Conservation (phyloP, 2,797 vertebrate species). For the Takifugu ocellatus region DNA sequence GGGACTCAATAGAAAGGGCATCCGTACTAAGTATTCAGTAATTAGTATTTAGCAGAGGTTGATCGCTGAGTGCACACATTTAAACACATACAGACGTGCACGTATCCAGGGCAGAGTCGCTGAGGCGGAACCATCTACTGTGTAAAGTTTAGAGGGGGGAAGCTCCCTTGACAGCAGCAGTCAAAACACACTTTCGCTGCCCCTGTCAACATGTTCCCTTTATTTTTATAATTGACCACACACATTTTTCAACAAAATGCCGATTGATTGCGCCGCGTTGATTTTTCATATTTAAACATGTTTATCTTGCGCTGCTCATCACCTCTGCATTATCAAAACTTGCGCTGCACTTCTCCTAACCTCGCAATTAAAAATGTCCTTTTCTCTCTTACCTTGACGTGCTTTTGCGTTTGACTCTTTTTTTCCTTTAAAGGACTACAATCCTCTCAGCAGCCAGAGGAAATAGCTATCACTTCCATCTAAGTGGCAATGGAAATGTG, state of each 20-base stretch:
- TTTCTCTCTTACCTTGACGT: slow-evolving; percentile 21
- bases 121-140: slow-evolving; percentile 61
- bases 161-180: slow-evolving; percentile 64
- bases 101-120: slow-evolving; percentile 50
- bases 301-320: slow-evolving; percentile 34
- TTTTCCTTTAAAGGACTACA: slow-evolving; percentile 22
- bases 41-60: slow-evolving; percentile 82
- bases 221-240: slow-evolving; percentile 66
- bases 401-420: slow-evolving; percentile 25
- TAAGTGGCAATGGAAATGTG: slow-evolving; percentile 54
- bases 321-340: slow-evolving; percentile 23
- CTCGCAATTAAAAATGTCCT: not conserved
- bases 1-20: slow-evolving; percentile 84
- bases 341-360: slow-evolving; percentile 23
- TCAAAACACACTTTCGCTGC: slow-evolving; percentile 69
- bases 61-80: slow-evolving; percentile 63
- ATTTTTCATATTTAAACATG: slow-evolving; percentile 38
- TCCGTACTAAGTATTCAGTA: slow-evolving; percentile 79
- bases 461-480: slow-evolving; percentile 61
- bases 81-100: slow-evolving; percentile 34
- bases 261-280: not conserved
- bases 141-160: slow-evolving; percentile 65
- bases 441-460: slow-evolving; percentile 45
- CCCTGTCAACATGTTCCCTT: slow-evolving; percentile 74
- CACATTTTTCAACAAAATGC: slow-evolving; percentile 49